These are phyloP conservation scores for Ophion ventricosus DNA, from an alignment of 2,888 invertebrate species.

Conservation along the genomic window DNA sequence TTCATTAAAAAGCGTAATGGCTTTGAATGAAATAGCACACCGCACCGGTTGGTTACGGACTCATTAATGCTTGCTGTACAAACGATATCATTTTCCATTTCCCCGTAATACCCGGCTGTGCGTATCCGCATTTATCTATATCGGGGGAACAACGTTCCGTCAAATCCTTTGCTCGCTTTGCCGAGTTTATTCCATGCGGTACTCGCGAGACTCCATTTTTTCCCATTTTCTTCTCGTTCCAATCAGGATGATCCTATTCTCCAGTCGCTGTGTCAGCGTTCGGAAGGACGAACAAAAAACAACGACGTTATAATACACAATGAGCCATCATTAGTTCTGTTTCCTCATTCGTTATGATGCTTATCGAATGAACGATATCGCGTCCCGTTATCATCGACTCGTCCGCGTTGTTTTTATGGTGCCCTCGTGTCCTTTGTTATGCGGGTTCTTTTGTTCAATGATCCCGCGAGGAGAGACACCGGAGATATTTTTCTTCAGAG, in stretches of 20 bases:
- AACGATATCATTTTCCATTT: constrained; percentile 1
- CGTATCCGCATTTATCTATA: neutral
- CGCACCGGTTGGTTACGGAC: constrained; percentile 22
- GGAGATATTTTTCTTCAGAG: neutral
- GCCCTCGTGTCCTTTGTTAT: neutral
- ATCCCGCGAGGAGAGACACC: neutral
- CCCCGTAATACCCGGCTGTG: neutral
- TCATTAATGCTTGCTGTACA: constrained; percentile 32
- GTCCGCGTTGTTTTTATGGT: neutral
- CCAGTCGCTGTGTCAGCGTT: neutral
- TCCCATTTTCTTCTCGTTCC: neutral
- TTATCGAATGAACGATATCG: neutral
- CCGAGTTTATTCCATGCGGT: neutral
- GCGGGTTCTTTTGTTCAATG: neutral
- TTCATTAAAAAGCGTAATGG: constrained; percentile 36
- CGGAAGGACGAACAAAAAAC: neutral
- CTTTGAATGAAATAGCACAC: constrained; percentile 36
- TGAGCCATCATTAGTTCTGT: constrained; percentile 5
- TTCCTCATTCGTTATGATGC: neutral
- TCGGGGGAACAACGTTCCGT: neutral
- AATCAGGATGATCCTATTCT: neutral
- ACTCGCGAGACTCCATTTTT: neutral
- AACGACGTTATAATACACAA: constrained; percentile 1
- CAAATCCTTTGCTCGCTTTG: neutral
- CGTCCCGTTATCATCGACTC: constrained; percentile 1